Conservation (phyloP, 2,113 vertebrate species). For the Salvator merianae region DNA sequence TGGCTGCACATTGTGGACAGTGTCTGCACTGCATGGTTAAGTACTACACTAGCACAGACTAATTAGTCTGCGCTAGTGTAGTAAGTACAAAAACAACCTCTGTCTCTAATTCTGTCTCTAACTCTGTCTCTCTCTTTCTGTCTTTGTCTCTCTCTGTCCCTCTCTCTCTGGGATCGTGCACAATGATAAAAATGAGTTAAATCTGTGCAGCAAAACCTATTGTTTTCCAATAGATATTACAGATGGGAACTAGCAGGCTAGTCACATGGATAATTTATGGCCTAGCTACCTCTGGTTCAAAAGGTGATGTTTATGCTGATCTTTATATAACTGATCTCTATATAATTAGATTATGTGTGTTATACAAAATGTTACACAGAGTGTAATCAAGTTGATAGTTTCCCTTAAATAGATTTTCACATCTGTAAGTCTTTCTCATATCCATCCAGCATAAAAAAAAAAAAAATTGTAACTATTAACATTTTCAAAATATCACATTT, state of each 20-base stretch:
- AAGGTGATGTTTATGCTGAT: background rate
- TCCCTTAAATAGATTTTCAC: background rate
- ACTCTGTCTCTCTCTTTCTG: too few relatives aligned
- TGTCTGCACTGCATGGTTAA: too few relatives aligned
- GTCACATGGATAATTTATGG: background rate
- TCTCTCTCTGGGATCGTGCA: background rate
- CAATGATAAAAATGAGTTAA: background rate
- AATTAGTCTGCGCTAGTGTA: too few relatives aligned
- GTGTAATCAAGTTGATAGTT: background rate
- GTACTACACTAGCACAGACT: too few relatives aligned
- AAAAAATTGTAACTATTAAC: too few relatives aligned
- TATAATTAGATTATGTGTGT: background rate
- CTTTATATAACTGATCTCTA: too few relatives aligned
- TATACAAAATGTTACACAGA: background rate
- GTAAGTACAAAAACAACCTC: too few relatives aligned
- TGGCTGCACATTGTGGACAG: too few relatives aligned
- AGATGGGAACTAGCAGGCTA: background rate
- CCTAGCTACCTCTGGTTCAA: background rate
- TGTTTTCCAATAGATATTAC: background rate
- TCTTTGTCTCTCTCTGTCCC: too few relatives aligned
- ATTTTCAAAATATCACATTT: background rate
- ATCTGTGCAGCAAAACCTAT: background rate
- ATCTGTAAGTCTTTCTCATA: background rate
- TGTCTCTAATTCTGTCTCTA: too few relatives aligned
- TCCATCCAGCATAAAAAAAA: too few relatives aligned